phyloP scores from a whole-genome alignment of 2,113 vertebrate species.

The Cacatua alba region DNA sequence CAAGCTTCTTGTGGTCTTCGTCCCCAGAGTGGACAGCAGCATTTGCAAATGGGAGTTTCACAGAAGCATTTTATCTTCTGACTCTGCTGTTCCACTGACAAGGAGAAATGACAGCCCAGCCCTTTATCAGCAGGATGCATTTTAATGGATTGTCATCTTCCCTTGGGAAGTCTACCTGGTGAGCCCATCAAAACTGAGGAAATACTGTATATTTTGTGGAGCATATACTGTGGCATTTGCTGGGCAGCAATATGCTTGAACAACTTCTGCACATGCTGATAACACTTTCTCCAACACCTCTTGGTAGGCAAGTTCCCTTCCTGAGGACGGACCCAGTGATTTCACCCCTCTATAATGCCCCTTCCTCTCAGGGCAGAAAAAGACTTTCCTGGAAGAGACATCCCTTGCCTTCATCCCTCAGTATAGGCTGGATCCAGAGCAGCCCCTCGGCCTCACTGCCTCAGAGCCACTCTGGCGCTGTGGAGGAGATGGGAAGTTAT shows the following conservation, averaged over 20 bases:
- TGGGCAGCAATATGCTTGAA: background rate
- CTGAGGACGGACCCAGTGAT: rapidly evolving
- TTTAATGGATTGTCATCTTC: rapidly evolving
- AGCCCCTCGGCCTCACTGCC: background rate
- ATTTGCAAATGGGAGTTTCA: background rate
- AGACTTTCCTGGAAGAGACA: background rate
- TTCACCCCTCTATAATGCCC: background rate
- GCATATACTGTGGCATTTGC: rapidly evolving
- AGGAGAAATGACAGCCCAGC: background rate
- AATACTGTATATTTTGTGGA: background rate
- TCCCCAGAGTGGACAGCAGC: background rate
- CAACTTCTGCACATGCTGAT: background rate
- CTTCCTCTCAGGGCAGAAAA: background rate
- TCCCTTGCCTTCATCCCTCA: background rate
- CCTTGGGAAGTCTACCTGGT: background rate
- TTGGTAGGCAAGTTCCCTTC: background rate
- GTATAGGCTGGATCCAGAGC: background rate
- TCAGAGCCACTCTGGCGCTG: rapidly evolving
- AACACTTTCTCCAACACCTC: background rate
- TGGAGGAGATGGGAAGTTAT: background rate
- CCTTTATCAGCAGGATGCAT: background rate
- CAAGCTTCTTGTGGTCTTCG: rapidly evolving
- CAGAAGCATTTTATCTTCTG: background rate
- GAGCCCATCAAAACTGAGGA: background rate
- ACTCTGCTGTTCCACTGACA: background rate